Percentiles rank a stretch among this genome's conserved stretches.
phyloP scores from a whole-genome alignment of 2,113 vertebrate species.

The Anoplopoma fimbria region DNA sequence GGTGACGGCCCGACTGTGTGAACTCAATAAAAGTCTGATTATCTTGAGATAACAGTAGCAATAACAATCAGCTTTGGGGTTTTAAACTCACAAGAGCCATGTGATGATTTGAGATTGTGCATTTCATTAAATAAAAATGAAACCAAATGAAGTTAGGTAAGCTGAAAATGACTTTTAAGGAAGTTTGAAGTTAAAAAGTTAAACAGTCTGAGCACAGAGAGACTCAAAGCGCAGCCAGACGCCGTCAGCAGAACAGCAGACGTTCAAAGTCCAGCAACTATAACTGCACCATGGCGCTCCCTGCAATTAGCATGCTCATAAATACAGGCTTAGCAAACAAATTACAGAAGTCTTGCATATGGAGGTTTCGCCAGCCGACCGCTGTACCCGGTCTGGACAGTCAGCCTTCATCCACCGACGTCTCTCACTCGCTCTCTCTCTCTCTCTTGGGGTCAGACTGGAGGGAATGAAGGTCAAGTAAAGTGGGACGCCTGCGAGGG shows the following conservation, averaged over 20 bases:
- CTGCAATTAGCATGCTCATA: constrained; percentile 83
- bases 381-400: constrained; percentile 57
- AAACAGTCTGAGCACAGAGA: constrained; percentile 26
- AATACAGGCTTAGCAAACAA: constrained; percentile 82
- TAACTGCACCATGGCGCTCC: constrained; percentile 75
- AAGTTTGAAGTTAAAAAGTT: constrained; percentile 8
- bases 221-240: constrained; percentile 54
- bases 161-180: not conserved
- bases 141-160: not conserved
- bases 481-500: constrained; percentile 2
- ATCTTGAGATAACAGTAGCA: constrained; percentile 30
- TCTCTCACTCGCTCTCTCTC: constrained; percentile 23
- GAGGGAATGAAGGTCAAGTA: constrained; percentile 46
- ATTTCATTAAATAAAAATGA: not conserved
- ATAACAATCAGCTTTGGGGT: not conserved
- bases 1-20: constrained; percentile 28
- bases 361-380: constrained; percentile 73
- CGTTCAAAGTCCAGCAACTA: constrained; percentile 77
- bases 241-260: constrained; percentile 68
- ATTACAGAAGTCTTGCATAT: constrained; percentile 79
- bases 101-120: not conserved
- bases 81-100: not conserved
- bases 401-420: constrained; percentile 48
- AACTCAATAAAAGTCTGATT: constrained; percentile 49
- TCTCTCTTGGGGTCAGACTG: constrained; percentile 33